Evolutionary conservation across 2,888 invertebrate species (phyloP), one percentile per base, ranked within the genome.

Genomic region (Drosophila mayaguana): DNA sequence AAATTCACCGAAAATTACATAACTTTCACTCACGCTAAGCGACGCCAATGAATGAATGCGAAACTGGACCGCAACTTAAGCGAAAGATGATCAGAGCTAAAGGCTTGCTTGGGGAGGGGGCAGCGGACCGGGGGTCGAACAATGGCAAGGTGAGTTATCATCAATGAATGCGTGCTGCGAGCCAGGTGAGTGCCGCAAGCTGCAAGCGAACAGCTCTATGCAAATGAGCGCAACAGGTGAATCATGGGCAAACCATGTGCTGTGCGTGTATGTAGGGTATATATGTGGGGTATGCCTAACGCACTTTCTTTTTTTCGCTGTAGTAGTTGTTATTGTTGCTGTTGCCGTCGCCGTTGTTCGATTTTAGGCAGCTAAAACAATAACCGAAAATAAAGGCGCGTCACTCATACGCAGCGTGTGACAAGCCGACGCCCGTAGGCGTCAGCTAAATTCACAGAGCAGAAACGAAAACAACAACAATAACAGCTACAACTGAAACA

Each of bases 361-460:
- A 62, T 50, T 70, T 72, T 72, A 61, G 72, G 81, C 81, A 63
- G 82, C 75, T 85, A 88, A 86, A 90, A 90, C 90, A 86, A 86
- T 86, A 86, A 71, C 81, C 78, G 78, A 89, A 84, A 86, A 86
- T 86, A 90, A 86, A 86, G 90, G 86, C 86, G 86, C 79, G 90
- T 88, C 86, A 86, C 86, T 90, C 87, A 90, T 90, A 90, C 86
- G 90, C 83, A 86, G 77, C 81, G 87, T 88, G 83, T 89, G 88
- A 85, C 89, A 88, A 53, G 89, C 74, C 75, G 75, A 78, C 75
- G 78, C 78, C 79, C 81, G 72, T 74, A 83, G 78, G 90, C 73
- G 48, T 76, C 77, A 72, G 81, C 66, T 54, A 78, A 78, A 75
- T 78, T 72, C 63, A 81, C 69, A 69, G 18, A 68, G 65, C 78